Conservation (phyloP, 1,140 invertebrate species). For the Lucilia cuprina region DNA sequence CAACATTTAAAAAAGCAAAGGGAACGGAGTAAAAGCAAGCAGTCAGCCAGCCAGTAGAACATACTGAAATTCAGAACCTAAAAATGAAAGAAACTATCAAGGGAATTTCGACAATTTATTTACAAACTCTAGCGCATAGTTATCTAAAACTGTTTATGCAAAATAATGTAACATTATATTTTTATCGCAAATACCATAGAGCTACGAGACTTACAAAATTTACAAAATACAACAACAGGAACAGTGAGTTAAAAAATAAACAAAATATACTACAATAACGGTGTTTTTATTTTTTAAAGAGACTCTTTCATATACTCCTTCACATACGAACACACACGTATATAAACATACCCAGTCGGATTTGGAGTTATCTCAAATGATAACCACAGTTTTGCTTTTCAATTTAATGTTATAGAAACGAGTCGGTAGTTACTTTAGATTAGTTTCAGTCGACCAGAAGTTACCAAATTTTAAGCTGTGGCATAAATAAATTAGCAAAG, state of each 20-base stretch:
- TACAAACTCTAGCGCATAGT: conserved; percentile 34
- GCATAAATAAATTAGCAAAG: too few species aligned
- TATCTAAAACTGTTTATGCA: conserved; percentile 34
- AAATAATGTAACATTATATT: conserved; percentile 35
- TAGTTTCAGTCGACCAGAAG: too few species aligned
- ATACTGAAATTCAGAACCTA: neutral
- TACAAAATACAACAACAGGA: neutral
- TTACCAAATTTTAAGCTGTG: too few species aligned
- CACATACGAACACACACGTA: neutral
- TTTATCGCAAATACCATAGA: conserved; percentile 31
- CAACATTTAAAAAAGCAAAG: neutral
- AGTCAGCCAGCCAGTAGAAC: neutral
- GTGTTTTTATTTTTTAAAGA: neutral
- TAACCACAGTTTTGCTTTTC: too few species aligned
- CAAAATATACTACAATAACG: neutral
- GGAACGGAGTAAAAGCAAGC: neutral
- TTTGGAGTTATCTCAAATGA: too few species aligned
- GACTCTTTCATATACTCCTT: neutral
- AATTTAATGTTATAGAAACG: too few species aligned
- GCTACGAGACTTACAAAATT: conserved; percentile 15
- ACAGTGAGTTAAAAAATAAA: neutral
- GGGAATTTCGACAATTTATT: conserved; percentile 34
- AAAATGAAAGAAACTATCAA: conserved; percentile 28
- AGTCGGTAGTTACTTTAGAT: too few species aligned
- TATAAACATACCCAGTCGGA: too few species aligned